These are phyloP conservation scores for Petrolisthes cinctipes DNA, from an alignment of 2,888 invertebrate species.

Conservation along the genomic window DNA sequence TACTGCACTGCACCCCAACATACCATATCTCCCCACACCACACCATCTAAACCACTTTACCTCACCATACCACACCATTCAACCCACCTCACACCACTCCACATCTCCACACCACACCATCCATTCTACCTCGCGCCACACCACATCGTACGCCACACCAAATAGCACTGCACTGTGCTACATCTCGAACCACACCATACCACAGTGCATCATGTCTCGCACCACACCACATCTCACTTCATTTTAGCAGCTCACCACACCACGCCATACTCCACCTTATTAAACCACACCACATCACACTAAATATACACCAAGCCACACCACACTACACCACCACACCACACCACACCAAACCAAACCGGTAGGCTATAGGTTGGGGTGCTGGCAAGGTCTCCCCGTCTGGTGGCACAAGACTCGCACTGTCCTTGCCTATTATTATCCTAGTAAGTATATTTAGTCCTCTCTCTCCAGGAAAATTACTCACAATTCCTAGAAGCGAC, in stretches of 20 bases:
- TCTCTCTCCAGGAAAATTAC: conserved; percentile 23
- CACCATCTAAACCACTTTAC: neutral
- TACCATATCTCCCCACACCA: neutral
- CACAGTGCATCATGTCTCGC: neutral
- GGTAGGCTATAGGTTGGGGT: neutral
- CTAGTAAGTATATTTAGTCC: neutral
- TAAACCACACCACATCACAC: neutral
- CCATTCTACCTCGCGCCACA: neutral
- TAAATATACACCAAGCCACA: neutral
- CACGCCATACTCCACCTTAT: neutral
- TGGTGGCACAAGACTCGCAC: neutral
- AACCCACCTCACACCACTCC: neutral
- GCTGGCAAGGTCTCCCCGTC: neutral
- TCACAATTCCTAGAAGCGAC: conserved; percentile 24
- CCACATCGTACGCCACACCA: neutral
- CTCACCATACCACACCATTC: neutral
- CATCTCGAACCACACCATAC: neutral
- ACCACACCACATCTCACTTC: neutral
- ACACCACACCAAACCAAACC: neutral
- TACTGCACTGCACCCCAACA: neutral
- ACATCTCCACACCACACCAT: neutral
- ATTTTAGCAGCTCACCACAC: neutral
- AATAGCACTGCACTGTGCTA: neutral
- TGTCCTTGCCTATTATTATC: conserved; percentile 18
- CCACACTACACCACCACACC: neutral